Percentiles rank a stretch among this genome's conserved stretches.
Evolutionary conservation across 2,113 vertebrate genomes (phyloP).

Genomic region (Reinhardtius hippoglossoides): DNA sequence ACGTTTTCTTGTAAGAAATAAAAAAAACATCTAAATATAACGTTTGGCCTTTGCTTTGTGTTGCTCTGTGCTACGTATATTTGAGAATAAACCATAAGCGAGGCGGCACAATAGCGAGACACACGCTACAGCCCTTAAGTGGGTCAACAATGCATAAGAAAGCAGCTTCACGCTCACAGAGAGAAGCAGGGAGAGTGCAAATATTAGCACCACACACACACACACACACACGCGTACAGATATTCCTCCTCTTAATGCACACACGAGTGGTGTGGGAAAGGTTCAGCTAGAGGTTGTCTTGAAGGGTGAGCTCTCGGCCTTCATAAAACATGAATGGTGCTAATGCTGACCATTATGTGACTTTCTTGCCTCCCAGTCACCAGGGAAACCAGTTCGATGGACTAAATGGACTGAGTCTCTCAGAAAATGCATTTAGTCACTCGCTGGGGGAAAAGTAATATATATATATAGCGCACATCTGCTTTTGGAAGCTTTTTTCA

Average conservation of each 20-base stretch:
- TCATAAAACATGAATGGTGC: constrained; percentile 69
- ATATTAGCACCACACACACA: constrained; percentile 41
- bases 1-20: neutral
- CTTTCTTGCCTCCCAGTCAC: constrained; percentile 46
- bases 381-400: constrained; percentile 55
- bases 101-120: constrained; percentile 18
- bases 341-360: constrained; percentile 64
- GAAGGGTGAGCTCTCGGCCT: constrained; percentile 32
- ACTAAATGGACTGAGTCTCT: constrained; percentile 48
- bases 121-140: constrained; percentile 61
- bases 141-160: constrained; percentile 72
- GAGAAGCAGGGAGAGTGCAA: constrained; percentile 57
- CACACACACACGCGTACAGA: neutral
- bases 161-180: constrained; percentile 54
- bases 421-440: constrained; percentile 49
- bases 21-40: neutral
- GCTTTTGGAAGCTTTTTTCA: neutral
- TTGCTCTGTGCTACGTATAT: neutral
- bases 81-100: constrained; percentile 27
- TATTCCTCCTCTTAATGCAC: constrained; percentile 20
- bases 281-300: constrained; percentile 15
- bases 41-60: neutral
- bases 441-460: neutral
- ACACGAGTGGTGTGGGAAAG: constrained; percentile 20
- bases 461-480: constrained; percentile 18